Base-by-base conservation (phyloP, 2,797 vertebrate species). In the Chiroxiphia lanceolata region DNA sequence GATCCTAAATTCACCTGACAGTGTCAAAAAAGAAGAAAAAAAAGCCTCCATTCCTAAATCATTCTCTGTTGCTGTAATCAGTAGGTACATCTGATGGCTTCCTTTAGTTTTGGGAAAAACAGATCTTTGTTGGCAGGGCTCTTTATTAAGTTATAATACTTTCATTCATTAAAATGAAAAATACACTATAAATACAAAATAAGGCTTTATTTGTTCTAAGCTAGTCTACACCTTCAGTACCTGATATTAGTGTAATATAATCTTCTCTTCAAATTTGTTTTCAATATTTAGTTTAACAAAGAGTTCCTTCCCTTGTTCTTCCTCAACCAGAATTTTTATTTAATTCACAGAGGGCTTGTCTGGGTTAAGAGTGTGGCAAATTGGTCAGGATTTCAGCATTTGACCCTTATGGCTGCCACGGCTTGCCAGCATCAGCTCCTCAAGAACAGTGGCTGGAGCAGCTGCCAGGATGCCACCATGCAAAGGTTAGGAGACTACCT, bases 401-500 rank as follows among this genome's bases (percentile, higher is more conserved):
- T 87, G 65, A 34, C 40, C 85, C 34, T 69, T 51, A 3, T 13
- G 42, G 71, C 45, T 60, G 68, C 48, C 7, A 6, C 38, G 60
- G 70, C 42, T 77, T 91, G 67, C 94, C 85, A 91, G 65, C 50
- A 48, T 27, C 6, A 8, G 42, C 80, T 89, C 93, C 38, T 93
- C 65, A 79, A 64, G 86, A 76, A 48, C 11, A 38, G 15, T 71
- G 83, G 81, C 23, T 87, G 38, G 45, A 84, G 63, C 42, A 94
- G 63, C 61, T 92, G 85, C 93, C 93, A 90, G 76, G 68, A 71
- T 64, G 61, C 33, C 48, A 57, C n/a, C 0, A 0, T 54, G 48
- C 60, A 79, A 83, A 96, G 77, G 48, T 72, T 91, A 91, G 78
- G 80, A 93, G 77, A 84, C 72, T 40, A 48, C 45, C 70, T 96